Evolutionary conservation across 2,888 invertebrate species (phyloP), one percentile per base, ranked within the genome.

Genomic region (Trissolcus japonicus): DNA sequence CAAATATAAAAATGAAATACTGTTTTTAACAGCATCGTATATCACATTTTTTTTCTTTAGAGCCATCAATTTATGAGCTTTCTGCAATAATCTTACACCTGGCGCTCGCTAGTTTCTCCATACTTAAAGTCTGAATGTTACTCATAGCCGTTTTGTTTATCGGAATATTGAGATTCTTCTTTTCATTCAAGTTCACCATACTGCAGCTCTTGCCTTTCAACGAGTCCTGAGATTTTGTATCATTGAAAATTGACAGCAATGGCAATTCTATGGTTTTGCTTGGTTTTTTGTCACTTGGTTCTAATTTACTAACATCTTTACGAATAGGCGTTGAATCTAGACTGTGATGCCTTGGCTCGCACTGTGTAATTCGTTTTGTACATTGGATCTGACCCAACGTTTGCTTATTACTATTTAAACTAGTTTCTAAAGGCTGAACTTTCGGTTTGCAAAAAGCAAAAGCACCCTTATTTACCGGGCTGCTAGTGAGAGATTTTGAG

Each of bases 101-200:
- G 35, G 82, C 85, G 62, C 80, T 81, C 4, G 85, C 85, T 50
- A 88, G 79, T 72, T 82, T 82, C 50, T 86, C 87, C 13, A 82
- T 80, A 63, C 88, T 86, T 13, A 82, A 78, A 16, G 83, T 83
- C 63, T 85, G 86, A 74, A 83, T 82, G 43, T 83, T 85, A 35
- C 80, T 80, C 66, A 84, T 77, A 55, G 73, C 79, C 21, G 84
- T 82, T 60, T 83, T 84, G 35, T 83, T 83, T 3, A 85, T 68
- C 35, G 84, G 50, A 25, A 78, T 77, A 65, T 82, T 84, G 11
- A 85, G 76, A 72, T 83, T 82, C 48, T 82, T 81, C 48, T 85
- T 86, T n/a, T 85, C 84, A 41, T 81, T 78, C 41, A 88, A 78
- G 69, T 88, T 84, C 19, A 86, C 78, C 88, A 88, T 85, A 62